Evolutionary conservation across 2,888 invertebrate genomes (phyloP).

Genomic region (Heliconius aoede): DNA sequence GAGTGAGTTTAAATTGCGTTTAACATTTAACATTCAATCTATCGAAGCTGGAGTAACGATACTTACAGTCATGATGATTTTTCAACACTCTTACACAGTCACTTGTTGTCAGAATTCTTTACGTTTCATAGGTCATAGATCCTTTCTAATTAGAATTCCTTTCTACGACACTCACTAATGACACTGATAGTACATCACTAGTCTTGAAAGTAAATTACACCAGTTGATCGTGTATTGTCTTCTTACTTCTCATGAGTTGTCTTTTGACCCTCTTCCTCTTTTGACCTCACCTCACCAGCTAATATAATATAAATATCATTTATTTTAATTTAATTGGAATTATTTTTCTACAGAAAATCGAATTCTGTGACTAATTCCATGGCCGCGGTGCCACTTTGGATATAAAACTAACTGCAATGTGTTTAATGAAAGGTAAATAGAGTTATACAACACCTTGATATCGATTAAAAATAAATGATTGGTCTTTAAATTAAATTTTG

Average conservation of each 20-base stretch:
- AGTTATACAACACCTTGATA: conserved; percentile 35
- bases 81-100: conserved; percentile 51
- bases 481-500: conserved; percentile 37
- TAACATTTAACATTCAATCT: not conserved
- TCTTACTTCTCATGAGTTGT: conserved; percentile 49
- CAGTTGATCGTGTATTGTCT: conserved; percentile 35
- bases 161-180: conserved; percentile 38
- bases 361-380: conserved; percentile 9
- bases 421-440: conserved; percentile 34
- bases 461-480: conserved; percentile 45
- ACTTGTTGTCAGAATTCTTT: conserved; percentile 38
- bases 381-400: conserved; percentile 15
- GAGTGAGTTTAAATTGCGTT: not conserved
- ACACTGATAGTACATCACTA: conserved; percentile 41
- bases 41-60: conserved; percentile 21
- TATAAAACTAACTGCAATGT: conserved; percentile 20
- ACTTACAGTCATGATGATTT: conserved; percentile 74
- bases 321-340: not conserved
- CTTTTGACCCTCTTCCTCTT: conserved; percentile 51
- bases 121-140: conserved; percentile 36
- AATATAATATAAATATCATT: not conserved
- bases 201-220: not conserved
- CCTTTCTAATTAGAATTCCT: conserved; percentile 43
- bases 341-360: not conserved
- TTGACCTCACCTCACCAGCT: conserved; percentile 46